Conservation (phyloP, 2,113 vertebrate species). For the Catharus bicknelli region DNA sequence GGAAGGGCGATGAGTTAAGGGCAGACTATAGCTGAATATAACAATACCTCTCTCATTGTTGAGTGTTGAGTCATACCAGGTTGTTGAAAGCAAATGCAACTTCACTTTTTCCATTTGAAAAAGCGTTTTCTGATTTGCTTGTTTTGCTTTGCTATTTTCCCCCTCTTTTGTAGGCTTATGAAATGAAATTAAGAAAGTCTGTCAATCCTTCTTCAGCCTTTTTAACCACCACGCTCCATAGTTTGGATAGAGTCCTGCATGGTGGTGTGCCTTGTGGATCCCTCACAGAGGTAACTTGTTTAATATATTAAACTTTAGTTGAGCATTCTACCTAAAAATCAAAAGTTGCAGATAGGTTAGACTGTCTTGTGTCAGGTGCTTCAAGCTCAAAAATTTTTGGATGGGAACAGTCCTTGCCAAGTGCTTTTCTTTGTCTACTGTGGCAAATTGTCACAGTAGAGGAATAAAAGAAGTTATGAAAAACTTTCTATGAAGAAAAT, state of each 20-base stretch:
- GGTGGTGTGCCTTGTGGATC: slow-evolving; percentile 82
- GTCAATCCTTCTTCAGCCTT: slow-evolving; percentile 49
- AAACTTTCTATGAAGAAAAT: background rate
- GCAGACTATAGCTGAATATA: background rate
- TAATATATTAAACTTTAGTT: background rate
- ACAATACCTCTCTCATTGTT: background rate
- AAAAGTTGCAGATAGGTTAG: background rate
- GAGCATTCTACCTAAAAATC: background rate
- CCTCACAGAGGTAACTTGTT: slow-evolving; percentile 81
- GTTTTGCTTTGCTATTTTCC: background rate
- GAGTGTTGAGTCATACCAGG: background rate
- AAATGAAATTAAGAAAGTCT: slow-evolving; percentile 69
- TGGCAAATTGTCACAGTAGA: background rate
- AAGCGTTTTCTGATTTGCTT: background rate
- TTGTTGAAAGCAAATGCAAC: background rate
- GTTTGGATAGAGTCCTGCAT: slow-evolving; percentile 74
- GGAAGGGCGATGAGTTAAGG: background rate
- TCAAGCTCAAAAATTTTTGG: background rate
- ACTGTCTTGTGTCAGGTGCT: background rate
- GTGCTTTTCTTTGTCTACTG: background rate
- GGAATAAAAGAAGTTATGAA: background rate
- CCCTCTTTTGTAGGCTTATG: slow-evolving; percentile 67
- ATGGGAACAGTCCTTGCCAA: background rate
- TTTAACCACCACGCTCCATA: slow-evolving; percentile 73
- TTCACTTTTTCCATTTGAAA: background rate